Conservation (phyloP, 37 sponge, comb jelly and placozoan genomes). For the Halichondria panicea region DNA sequence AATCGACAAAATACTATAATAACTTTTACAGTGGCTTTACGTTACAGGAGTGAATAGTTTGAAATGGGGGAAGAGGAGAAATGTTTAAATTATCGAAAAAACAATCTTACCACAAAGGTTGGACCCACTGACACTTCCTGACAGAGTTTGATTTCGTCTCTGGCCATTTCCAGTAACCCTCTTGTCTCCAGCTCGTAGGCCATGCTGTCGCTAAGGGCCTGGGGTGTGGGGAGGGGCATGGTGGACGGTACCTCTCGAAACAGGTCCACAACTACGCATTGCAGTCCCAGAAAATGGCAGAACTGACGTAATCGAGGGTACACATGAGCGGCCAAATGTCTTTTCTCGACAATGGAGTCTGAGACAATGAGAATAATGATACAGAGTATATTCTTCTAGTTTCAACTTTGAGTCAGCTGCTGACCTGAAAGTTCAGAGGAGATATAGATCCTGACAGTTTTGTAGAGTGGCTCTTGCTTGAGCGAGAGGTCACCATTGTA, state of each 20-base stretch:
- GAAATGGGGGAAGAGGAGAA: background rate
- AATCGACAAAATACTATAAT: background rate
- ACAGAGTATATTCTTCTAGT: no score
- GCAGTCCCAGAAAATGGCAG: constrained; percentile 66
- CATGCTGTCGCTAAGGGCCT: background rate
- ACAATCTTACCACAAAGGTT: constrained; percentile 67
- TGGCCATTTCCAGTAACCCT: constrained; percentile 18
- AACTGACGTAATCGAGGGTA: constrained; percentile 44
- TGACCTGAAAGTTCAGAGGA: constrained; percentile 38
- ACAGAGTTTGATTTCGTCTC: constrained; percentile 69
- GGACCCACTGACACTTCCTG: constrained; percentile 67
- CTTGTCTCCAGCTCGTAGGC: constrained; percentile 30
- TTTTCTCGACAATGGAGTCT: constrained; percentile 55
- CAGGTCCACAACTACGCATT: constrained; percentile 73
- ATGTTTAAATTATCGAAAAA: background rate
- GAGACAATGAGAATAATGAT: background rate
- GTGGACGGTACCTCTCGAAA: background rate
- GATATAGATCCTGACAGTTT: constrained; percentile 50
- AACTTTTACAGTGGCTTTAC: background rate
- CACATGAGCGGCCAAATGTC: constrained; percentile 21
- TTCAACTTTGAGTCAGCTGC: no score
- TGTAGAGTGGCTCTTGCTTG: constrained; percentile 33
- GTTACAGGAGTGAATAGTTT: background rate
- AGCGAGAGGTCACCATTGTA: constrained; percentile 46
- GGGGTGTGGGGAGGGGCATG: background rate